Conservation (phyloP, 2,888 invertebrate species). For the Tyria jacobaeae region DNA sequence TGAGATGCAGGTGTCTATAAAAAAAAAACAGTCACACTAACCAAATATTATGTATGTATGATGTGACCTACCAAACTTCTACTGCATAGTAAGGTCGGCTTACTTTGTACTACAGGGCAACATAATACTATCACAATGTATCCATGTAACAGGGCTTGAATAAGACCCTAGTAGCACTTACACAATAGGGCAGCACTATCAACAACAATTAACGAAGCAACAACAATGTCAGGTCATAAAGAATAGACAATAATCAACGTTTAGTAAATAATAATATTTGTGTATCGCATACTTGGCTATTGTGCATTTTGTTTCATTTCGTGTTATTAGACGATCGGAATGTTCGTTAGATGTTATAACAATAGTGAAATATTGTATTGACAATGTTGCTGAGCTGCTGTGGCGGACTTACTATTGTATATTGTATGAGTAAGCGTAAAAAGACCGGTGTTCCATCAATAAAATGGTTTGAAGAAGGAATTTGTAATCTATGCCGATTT, state of each 20-base stretch:
- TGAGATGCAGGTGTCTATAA: too few relatives aligned
- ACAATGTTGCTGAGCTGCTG: constrained; percentile 10
- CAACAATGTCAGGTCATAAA: constrained; percentile 46
- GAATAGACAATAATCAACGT: constrained; percentile 39
- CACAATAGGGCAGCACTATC: constrained; percentile 34
- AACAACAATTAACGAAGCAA: constrained; percentile 25
- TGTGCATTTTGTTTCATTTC: constrained; percentile 39
- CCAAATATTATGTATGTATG: background rate
- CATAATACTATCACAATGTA: constrained; percentile 17
- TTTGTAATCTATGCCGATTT: background rate
- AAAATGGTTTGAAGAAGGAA: background rate
- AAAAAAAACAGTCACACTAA: too few relatives aligned
- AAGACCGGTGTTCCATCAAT: constrained; percentile 9
- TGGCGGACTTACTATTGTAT: constrained; percentile 10
- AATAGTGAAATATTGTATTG: constrained; percentile 29
- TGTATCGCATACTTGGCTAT: constrained; percentile 38
- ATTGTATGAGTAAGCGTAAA: constrained; percentile 11
- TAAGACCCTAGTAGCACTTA: constrained; percentile 54
- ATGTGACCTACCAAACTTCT: background rate
- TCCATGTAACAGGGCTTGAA: constrained; percentile 45
- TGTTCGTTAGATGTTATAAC: constrained; percentile 44
- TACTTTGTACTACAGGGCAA: constrained; percentile 4
- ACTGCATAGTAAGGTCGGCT: constrained; percentile 3
- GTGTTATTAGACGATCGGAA: constrained; percentile 49
- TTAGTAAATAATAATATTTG: constrained; percentile 44